phyloP scores from a whole-genome alignment of 2,113 vertebrate genomes.

The Anoplopoma fimbria region DNA sequence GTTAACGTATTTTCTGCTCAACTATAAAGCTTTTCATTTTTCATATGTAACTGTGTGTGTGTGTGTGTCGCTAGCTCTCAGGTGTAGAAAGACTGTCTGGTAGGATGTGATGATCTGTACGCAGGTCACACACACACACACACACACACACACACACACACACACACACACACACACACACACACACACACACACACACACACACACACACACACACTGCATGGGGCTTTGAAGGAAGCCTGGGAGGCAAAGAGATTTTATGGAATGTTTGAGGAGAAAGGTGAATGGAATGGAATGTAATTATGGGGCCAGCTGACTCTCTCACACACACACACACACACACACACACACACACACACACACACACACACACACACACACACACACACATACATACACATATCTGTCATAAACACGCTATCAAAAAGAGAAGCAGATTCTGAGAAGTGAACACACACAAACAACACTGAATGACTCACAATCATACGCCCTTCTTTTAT shows the following conservation, averaged over 20 bases:
- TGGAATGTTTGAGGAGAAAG: conserved; percentile 80
- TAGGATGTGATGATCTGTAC: conserved; percentile 32
- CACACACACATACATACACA: background rate
- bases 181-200: conserved; percentile 43
- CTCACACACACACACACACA: conserved; percentile 29
- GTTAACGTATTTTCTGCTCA: background rate
- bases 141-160: conserved; percentile 35
- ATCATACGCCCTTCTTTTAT: conserved; percentile 52
- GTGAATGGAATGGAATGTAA: conserved; percentile 79
- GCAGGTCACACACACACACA: conserved; percentile 39
- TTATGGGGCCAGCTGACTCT: conserved; percentile 63
- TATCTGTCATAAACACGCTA: conserved; percentile 15
- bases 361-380: conserved; percentile 17
- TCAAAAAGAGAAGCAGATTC: background rate
- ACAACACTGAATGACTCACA: conserved; percentile 40
- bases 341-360: conserved; percentile 23
- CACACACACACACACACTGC: conserved; percentile 37
- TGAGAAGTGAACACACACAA: conserved; percentile 21
- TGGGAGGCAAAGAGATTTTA: conserved; percentile 56
- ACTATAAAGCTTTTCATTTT: background rate
- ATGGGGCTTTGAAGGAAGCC: conserved; percentile 53
- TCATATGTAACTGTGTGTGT: conserved; percentile 4
- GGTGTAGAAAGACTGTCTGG: background rate
- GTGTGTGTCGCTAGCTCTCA: conserved; percentile 12
- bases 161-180: conserved; percentile 19